Evolutionary conservation across 2,888 invertebrate genomes (phyloP).

Genomic region (Cyclophora punctaria): DNA sequence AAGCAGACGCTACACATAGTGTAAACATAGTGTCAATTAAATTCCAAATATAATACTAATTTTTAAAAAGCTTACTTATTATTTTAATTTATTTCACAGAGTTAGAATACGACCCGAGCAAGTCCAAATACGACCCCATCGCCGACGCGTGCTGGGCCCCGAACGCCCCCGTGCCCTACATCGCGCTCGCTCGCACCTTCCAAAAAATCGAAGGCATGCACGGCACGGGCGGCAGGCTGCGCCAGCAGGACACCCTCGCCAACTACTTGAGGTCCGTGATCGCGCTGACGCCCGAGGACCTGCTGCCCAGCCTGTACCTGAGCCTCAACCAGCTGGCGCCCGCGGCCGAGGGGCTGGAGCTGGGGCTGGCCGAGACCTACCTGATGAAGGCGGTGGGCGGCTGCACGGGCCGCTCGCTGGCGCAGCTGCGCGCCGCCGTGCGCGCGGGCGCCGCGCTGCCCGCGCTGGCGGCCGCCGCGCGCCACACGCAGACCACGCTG

Average conservation of each 20-base stretch:
- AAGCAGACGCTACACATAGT: no score
- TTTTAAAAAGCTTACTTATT: neutral
- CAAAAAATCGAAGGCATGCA: conserved; percentile 91
- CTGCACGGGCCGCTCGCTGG: conserved; percentile 88
- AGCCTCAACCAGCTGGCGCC: conserved; percentile 98
- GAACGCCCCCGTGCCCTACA: conserved; percentile 89
- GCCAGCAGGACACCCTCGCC: conserved; percentile 92
- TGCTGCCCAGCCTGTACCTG: conserved; percentile 92
- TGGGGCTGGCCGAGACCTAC: conserved; percentile 91
- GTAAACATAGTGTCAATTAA: no score
- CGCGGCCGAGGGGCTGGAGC: conserved; percentile 83
- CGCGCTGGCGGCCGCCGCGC: conserved; percentile 91
- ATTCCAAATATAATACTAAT: no score
- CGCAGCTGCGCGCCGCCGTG: conserved; percentile 83
- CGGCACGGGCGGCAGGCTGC: conserved; percentile 86
- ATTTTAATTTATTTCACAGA: conserved; percentile 19
- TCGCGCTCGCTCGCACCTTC: conserved; percentile 92
- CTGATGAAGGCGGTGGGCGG: conserved; percentile 95
- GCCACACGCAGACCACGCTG: conserved; percentile 90
- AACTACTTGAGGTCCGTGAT: conserved; percentile 94
- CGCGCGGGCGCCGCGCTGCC: conserved; percentile 90
- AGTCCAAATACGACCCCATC: conserved; percentile 86
- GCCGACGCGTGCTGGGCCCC: conserved; percentile 87
- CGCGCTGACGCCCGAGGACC: conserved; percentile 89
- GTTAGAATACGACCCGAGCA: conserved; percentile 80